Evolutionary conservation across 2,888 invertebrate species (phyloP), one percentile per base, ranked within the genome.

Genomic region (Deilephila elpenor): DNA sequence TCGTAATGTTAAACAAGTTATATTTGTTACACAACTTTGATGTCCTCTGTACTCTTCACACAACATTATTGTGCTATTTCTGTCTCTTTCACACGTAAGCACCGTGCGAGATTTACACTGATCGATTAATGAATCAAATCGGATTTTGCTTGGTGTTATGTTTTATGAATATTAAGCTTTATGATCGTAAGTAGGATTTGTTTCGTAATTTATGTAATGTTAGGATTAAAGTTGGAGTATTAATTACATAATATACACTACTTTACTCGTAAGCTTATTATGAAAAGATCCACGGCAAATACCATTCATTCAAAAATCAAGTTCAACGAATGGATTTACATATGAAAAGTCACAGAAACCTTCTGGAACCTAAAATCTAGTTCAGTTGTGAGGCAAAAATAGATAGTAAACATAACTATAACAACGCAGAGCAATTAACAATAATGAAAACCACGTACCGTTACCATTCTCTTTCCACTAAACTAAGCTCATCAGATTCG

Each of bases 121-220:
- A 67, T 67, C 44, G 37, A 25, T 67, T 20, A 67, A 25, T 67
- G 51, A 51, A 25, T 51, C 25, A 6, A 67, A 67, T 67, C 67
- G 51, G 25, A 67, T 51, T 67, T 67, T 20, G 64, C 20, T 67
- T 25, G 37, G 44, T 67, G 25, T 67, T 25, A 64, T 20, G 37
- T n/a, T 64, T 64, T 64, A 51, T 51, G 14, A 67, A 51, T n/a
- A 51, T 51, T 25, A 51, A 20, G 25, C 25, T 51, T 51, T 51
- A 67, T 29, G 67, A 25, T 67, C 6, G 20, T 51, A 25, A 51
- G 62, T 62, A 37, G 44, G 61, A 62, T 51, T 25, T 44, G 6
- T 67, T 51, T 17, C 17, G 51, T 67, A 14, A 67, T 44, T 62
- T 37, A 37, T 34, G 34, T 19, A 34, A 37, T 34, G 62, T 20